These are phyloP conservation scores for Eulemur rufifrons DNA, from an alignment of 2,113 vertebrate genomes.

Conservation along the genomic window DNA sequence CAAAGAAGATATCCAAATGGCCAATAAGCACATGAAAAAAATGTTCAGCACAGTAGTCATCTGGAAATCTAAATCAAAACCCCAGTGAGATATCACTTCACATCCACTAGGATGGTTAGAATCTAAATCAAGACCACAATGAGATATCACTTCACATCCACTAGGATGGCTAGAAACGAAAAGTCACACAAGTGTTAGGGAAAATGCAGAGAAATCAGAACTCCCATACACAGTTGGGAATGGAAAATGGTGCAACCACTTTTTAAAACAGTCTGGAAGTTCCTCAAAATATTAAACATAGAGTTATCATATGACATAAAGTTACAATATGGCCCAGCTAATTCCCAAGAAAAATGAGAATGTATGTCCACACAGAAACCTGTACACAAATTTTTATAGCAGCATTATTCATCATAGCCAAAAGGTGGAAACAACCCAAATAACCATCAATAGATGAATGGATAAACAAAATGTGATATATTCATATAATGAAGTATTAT, in stretches of 20 bases:
- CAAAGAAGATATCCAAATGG: background rate
- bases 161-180: background rate
- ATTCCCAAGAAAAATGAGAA: background rate
- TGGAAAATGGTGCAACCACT: background rate
- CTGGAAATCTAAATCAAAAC: background rate
- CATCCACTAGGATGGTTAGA: background rate
- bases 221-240: background rate
- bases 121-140: background rate
- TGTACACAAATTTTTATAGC: background rate
- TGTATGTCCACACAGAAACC: background rate
- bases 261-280: background rate
- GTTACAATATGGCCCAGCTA: background rate
- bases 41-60: background rate
- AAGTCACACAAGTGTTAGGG: background rate
- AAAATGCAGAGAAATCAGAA: background rate
- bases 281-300: background rate
- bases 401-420: background rate
- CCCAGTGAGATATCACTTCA: background rate
- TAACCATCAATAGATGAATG: background rate
- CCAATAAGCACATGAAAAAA: background rate
- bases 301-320: background rate
- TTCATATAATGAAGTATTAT: background rate
- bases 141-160: background rate
- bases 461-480: background rate
- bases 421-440: background rate